Base-by-base conservation (phyloP, 2,888 invertebrate genomes). In the Trissoscelio sp. region DNA sequence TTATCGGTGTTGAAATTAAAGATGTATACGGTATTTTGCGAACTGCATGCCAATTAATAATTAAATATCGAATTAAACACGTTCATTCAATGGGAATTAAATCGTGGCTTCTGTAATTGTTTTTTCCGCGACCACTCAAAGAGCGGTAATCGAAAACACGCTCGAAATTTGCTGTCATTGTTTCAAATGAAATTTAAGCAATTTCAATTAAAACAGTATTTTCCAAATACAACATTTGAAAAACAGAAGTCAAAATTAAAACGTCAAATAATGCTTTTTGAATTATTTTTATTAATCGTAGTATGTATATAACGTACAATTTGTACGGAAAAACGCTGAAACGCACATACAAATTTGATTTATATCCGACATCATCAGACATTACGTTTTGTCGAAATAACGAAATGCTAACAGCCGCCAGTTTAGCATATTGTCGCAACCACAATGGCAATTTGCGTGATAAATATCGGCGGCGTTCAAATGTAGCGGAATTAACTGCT, bases 401-500 rank as follows among this genome's bases (percentile, higher is more conserved):
- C 86, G 89, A 89, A 87, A 88, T 88, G 87, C 87, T 88, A 89
- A 90, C 88, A 87, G 88, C 86, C 84, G 70, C 57, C 73, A 80
- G 88, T 85, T 88, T 87, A 88, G 87, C 89, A 88, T 89, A 90
- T 91, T 91, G 91, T 91, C 91, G 89, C 91, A 86, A 88, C 89
- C 89, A 89, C 91, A 90, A 89, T 88, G 89, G 91, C 90, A 91
- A 91, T 91, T 91, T 88, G 86, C 83, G 87, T 91, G 91, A 91
- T 89, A 89, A 89, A 91, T 89, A 88, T 82, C 84, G 83, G 64
- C 82, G 83, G 84, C 86, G 87, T 88, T 88, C 87, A 91, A 91
- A 91, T 91, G 91, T 91, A 89, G 83, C 85, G 91, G 91, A 91
- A 91, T 91, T 90, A 90, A 91, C 88, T 72, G 83, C 73, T 57